phyloP scores from a whole-genome alignment of 2,113 vertebrate species.

The Hystrix brachyura region DNA sequence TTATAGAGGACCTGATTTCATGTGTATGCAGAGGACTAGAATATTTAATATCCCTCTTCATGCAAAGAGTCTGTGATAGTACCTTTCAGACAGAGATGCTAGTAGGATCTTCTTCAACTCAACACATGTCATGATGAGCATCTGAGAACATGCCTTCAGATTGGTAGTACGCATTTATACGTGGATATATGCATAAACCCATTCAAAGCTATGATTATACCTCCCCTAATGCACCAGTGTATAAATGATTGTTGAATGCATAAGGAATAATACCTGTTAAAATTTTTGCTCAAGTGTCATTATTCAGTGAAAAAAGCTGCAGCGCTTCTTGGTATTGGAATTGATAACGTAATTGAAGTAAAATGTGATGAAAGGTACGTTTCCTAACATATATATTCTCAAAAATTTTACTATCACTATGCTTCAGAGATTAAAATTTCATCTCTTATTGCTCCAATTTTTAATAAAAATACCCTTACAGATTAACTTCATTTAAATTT shows the following conservation, averaged over 20 bases:
- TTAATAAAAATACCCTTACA: not conserved
- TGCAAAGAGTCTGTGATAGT: not conserved
- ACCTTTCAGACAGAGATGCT: not conserved
- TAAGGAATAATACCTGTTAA: not conserved
- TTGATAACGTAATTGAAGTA: constrained; percentile 86
- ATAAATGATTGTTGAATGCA: not conserved
- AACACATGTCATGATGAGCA: not conserved
- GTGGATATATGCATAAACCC: not conserved
- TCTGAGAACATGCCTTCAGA: not conserved
- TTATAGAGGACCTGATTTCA: not conserved
- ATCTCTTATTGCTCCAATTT: not conserved
- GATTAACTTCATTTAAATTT: constrained; percentile 4
- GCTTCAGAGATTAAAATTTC: not conserved
- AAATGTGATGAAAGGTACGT: constrained; percentile 89
- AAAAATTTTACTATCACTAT: not conserved
- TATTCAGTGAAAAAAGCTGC: constrained; percentile 88
- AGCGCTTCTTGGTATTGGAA: constrained; percentile 85
- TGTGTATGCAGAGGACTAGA: not conserved
- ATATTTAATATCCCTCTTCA: not conserved
- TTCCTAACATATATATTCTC: not conserved
- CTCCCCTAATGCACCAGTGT: not conserved
- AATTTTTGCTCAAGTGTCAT: constrained; percentile 84
- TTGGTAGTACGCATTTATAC: fast-evolving
- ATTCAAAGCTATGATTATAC: not conserved
- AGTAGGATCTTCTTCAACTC: not conserved